Evolutionary conservation across 2,113 vertebrate genomes (phyloP).

Genomic region (Apodemus sylvaticus): DNA sequence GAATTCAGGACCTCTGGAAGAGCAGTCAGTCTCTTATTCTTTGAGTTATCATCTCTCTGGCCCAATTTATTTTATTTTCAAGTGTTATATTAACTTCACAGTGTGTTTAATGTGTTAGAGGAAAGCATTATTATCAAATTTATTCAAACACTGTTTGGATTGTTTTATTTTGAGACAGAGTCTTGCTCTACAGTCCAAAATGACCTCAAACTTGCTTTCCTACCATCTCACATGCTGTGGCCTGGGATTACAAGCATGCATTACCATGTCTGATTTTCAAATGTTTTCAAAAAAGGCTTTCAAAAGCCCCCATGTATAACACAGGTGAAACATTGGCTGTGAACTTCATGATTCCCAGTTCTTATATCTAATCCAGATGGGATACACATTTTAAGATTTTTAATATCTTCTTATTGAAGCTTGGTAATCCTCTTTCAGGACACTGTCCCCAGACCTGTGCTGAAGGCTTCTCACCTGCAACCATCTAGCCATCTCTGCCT

Average conservation of each 20-base stretch:
- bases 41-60: too few relatives aligned
- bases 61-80: not conserved
- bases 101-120: not conserved
- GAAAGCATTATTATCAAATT: not conserved
- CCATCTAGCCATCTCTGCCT: not conserved
- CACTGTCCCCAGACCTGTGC: not conserved
- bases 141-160: not conserved
- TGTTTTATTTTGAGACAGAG: not conserved
- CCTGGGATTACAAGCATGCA: not conserved
- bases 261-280: not conserved
- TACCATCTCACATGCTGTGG: not conserved
- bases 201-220: not conserved
- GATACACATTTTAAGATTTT: not conserved
- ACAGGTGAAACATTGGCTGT: conserved; percentile 16
- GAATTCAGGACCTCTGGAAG: too few relatives aligned
- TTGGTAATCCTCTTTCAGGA: not conserved
- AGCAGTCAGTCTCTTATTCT: too few relatives aligned
- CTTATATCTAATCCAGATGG: not conserved
- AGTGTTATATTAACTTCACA: conserved; percentile 1
- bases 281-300: not conserved
- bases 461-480: not conserved
- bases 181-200: not conserved
- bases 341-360: not conserved
- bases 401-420: not conserved
- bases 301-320: not conserved